phyloP scores from a whole-genome alignment of 2,888 invertebrate genomes.

The Ceramica pisi region DNA sequence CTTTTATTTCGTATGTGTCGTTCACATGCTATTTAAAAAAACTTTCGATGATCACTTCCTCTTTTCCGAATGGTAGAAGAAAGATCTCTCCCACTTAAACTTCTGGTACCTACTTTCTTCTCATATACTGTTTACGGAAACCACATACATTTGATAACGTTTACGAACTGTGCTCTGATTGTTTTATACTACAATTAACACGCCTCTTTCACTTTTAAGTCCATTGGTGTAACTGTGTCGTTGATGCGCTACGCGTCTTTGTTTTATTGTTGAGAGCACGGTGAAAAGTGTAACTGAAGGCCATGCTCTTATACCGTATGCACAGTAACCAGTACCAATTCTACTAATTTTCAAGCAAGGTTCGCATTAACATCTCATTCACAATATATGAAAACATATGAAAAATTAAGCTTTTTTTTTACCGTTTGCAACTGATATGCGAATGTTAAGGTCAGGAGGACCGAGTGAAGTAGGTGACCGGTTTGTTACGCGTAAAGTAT shows the following conservation, averaged over 20 bases:
- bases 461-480: no score
- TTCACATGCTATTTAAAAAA: no score
- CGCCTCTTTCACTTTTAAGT: conserved; percentile 75
- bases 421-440: no score
- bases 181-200: conserved; percentile 60
- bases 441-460: no score
- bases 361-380: no score
- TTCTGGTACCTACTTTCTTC: background rate
- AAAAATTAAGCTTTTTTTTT: no score
- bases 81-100: background rate
- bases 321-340: conserved; percentile 3
- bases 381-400: no score
- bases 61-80: no score
- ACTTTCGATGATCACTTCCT: no score
- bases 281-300: conserved; percentile 39
- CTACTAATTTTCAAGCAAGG: no score
- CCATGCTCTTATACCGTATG: background rate
- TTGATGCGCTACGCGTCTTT: conserved; percentile 29
- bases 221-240: conserved; percentile 63
- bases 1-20: no score
- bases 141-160: conserved; percentile 54
- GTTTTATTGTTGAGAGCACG: conserved; percentile 24
- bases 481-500: no score
- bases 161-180: conserved; percentile 65
- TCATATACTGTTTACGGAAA: conserved; percentile 27